Conservation (phyloP, 2,113 vertebrate genomes). For the Aegotheles bennettii region DNA sequence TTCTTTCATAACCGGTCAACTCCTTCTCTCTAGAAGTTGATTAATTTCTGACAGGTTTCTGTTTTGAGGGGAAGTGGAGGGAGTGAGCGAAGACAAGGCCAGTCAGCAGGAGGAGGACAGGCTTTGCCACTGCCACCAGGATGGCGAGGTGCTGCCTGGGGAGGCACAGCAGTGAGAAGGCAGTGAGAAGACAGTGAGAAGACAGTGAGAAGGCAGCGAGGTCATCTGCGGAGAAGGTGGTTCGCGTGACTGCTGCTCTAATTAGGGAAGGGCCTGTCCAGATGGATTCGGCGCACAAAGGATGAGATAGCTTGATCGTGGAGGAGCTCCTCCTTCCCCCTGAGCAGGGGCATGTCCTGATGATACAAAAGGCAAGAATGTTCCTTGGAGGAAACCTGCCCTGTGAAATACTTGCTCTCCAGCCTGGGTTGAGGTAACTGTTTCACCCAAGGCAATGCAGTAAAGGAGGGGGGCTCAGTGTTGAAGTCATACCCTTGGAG, state of each 20-base stretch:
- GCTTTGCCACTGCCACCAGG: fast-evolving
- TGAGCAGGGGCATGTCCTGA: slow-evolving; percentile 38
- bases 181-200: too few relatives aligned
- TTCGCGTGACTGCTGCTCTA: not conserved
- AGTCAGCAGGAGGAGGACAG: fast-evolving
- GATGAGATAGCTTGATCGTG: not conserved
- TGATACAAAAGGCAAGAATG: slow-evolving; percentile 66
- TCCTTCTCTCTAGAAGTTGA: not conserved
- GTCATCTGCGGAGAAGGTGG: not conserved
- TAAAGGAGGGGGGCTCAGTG: not conserved
- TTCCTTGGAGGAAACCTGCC: slow-evolving; percentile 2
- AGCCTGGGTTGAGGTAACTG: not conserved
- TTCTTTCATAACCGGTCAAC: not conserved
- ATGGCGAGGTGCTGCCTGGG: fast-evolving
- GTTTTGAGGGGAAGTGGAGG: not conserved
- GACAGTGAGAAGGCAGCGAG: not conserved
- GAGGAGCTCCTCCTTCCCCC: slow-evolving; percentile 27
- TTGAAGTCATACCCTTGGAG: not conserved
- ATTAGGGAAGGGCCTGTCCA: not conserved
- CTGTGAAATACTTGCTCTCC: not conserved
- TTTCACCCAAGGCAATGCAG: not conserved
- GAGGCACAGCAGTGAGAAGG: not conserved
- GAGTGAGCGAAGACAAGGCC: fast-evolving
- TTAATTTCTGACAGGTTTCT: not conserved
- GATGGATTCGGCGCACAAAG: not conserved